Evolutionary conservation across 1,140 invertebrate genomes (phyloP).

Genomic region (Cydia fagiglandana): DNA sequence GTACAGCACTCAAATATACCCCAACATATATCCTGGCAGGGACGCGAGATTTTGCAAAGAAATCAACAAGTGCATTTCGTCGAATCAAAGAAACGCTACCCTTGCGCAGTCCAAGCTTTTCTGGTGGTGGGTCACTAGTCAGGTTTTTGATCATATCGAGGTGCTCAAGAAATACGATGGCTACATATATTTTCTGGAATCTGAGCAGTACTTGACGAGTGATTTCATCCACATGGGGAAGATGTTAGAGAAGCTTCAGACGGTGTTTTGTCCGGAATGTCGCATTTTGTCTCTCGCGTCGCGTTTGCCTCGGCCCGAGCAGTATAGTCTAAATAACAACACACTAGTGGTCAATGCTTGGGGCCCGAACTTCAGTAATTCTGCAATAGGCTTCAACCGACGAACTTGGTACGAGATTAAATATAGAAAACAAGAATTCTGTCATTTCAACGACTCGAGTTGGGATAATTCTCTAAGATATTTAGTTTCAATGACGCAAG

Average conservation of each 20-base stretch:
- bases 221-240: conserved; percentile 45
- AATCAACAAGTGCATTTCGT: conserved; percentile 35
- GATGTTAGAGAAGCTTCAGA: conserved; percentile 36
- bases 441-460: conserved; percentile 45
- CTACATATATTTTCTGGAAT: conserved; percentile 49
- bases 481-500: conserved; percentile 32
- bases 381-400: conserved; percentile 49
- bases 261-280: conserved; percentile 39
- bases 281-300: conserved; percentile 44
- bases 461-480: conserved; percentile 45
- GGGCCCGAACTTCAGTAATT: conserved; percentile 35
- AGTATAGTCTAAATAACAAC: conserved; percentile 37
- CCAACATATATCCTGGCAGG: conserved; percentile 44
- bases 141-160: conserved; percentile 48
- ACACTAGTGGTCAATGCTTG: conserved; percentile 37
- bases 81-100: conserved; percentile 39
- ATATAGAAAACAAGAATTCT: conserved; percentile 39
- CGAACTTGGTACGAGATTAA: conserved; percentile 44
- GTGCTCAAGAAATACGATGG: conserved; percentile 40
- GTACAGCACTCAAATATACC: conserved; percentile 47
- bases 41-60: conserved; percentile 41
- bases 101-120: conserved; percentile 48
- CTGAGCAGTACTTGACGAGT: conserved; percentile 45
- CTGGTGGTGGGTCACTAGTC: conserved; percentile 55
- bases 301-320: conserved; percentile 26